A percentile compares a stretch with the other conserved stretches of the same genome.
Evolutionary conservation across 2,888 invertebrate species (phyloP).

Genomic region (Alitta virens): DNA sequence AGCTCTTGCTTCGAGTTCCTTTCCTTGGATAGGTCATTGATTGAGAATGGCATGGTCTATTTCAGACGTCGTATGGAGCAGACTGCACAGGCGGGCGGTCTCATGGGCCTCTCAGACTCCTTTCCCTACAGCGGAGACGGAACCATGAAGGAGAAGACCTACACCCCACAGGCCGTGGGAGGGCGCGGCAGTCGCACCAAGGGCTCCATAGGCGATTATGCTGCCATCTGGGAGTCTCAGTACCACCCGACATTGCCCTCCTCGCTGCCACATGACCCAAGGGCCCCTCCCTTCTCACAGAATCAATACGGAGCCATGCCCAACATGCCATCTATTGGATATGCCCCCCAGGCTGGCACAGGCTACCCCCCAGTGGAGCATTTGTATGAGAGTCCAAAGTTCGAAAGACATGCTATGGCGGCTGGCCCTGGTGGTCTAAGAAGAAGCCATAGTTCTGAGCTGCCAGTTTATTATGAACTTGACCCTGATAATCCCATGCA

Average conservation of each 20-base stretch:
- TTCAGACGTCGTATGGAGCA: too few relatives aligned
- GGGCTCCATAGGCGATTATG: background rate
- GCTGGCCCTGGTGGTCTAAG: background rate
- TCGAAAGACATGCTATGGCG: constrained; percentile 3
- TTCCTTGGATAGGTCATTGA: too few relatives aligned
- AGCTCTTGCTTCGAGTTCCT: too few relatives aligned
- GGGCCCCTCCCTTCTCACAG: background rate
- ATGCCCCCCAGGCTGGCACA: constrained; percentile 4
- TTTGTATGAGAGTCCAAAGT: constrained; percentile 17
- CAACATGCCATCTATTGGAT: background rate
- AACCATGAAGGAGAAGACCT: too few relatives aligned
- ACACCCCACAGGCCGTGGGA: too few relatives aligned
- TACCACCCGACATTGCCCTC: constrained; percentile 1
- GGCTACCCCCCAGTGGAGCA: constrained; percentile 12
- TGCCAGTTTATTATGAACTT: constrained; percentile 14
- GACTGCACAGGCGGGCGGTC: too few relatives aligned
- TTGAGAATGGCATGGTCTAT: too few relatives aligned
- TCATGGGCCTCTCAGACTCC: too few relatives aligned
- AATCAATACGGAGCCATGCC: constrained; percentile 10
- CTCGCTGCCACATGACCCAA: background rate
- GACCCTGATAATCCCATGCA: constrained; percentile 5
- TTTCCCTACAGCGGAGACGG: too few relatives aligned
- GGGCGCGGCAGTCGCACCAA: too few relatives aligned
- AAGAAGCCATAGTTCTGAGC: background rate
- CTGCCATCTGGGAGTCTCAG: constrained; percentile 16